Base-by-base conservation (phyloP, 2,113 vertebrate species). In the Ornithorhynchus anatinus region DNA sequence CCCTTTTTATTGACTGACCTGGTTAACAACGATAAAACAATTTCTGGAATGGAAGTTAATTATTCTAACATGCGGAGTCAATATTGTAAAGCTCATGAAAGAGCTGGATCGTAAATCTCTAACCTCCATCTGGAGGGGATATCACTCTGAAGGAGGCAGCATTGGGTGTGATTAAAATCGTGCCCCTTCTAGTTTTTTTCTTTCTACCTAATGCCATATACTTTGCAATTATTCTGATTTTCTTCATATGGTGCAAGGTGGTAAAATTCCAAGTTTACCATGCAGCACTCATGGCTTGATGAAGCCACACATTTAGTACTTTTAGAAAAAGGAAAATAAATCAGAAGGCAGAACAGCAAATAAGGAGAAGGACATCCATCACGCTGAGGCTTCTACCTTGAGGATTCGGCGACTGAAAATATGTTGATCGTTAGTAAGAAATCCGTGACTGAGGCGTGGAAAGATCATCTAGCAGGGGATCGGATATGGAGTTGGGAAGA, bases 401-500 rank as follows among this genome's bases (percentile, higher is more conserved):
- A 98, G 90, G 83, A 97, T 68, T n/a, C 89, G 94, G 67, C 92
- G 94, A 84, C 88, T 94, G 94, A 94, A 95, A 69, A 60, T 83
- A 37, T 90, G 94, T 62, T 94, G 95, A 65, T 98, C 96, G 44
- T 94, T 71, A 29, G 94, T 92, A 80, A 97, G 88, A 92, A 97
- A 97, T 91, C 96, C 88, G 0, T 96, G 93, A 81, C 79, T 94
- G 82, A 95, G 94, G 53, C 89, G 87, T 36, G 96, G 96, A 69
- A 97, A 98, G 89, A 95, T 95, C 97, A 97, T 97, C 97, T 98
- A 71, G 59, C 29, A 59, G 42, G 19, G 66, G 76, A 72, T 1
- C 23, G 29, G 56, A 73, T 15, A 69, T 37, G 65, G 78, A 80
- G 60, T 61, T 65, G 77, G 77, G 70, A 80, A 80, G 72, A 87